These are phyloP conservation scores for Onthophagus taurus DNA, from an alignment of 1,140 invertebrate species.

Conservation along the genomic window DNA sequence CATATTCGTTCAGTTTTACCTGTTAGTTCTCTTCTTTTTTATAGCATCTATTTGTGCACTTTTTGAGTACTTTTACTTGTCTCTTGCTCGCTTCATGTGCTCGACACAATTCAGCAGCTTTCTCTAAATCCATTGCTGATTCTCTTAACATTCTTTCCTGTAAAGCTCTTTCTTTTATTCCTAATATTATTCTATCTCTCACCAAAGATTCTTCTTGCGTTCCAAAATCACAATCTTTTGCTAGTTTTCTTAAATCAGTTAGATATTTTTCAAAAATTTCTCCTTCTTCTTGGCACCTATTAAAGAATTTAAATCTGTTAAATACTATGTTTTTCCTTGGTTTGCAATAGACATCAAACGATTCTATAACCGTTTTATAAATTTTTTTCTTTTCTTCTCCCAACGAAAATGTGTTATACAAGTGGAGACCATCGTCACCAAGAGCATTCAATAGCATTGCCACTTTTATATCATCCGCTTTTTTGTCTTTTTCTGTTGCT, in stretches of 20 bases:
- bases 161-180: constrained; percentile 6
- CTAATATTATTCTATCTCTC: constrained; percentile 19
- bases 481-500: constrained; percentile 4
- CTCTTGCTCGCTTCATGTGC: background rate
- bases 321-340: constrained; percentile 1
- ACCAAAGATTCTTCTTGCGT: constrained; percentile 17
- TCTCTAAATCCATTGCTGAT: background rate
- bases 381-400: background rate
- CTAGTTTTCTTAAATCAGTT: constrained; percentile 20
- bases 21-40: background rate
- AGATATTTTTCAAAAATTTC: constrained; percentile 26
- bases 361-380: background rate
- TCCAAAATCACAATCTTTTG: constrained; percentile 23
- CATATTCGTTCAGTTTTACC: background rate
- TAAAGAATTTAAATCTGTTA: constrained; percentile 13
- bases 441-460: constrained; percentile 7
- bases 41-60: background rate
- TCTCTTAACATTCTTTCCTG: constrained; percentile 5
- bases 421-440: constrained; percentile 2
- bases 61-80: constrained; percentile 3
- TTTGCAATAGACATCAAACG: constrained; percentile 1
- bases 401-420: constrained; percentile 5
- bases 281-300: constrained; percentile 18
- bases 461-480: constrained; percentile 5
- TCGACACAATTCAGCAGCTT: background rate